Evolutionary conservation across 2,888 invertebrate species (phyloP), one percentile per base, ranked within the genome.

Genomic region (Drosophila crucigera): DNA sequence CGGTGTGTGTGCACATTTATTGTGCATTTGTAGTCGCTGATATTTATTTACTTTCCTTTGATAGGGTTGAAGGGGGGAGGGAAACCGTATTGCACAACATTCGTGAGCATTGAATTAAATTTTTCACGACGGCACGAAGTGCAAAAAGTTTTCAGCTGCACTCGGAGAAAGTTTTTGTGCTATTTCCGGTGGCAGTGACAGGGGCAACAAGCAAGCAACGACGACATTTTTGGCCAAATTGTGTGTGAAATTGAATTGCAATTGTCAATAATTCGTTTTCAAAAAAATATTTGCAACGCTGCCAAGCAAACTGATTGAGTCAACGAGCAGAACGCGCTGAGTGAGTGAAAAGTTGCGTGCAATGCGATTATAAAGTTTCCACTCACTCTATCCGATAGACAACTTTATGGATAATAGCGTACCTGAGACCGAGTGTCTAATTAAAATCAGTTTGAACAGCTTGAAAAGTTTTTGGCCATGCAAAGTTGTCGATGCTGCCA

Each of bases 231-330:
- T 86, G 78, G 80, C 80, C 85, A 85, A 85, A 85, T 85, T 85
- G 85, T 89, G 85, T 85, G 85, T 89, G 89, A 85, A 85, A 85
- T 85, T 89, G 89, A 85, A 85, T 85, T 85, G 85, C 85, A 85
- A 85, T 85, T 85, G 85, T 85, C 85, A 85, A 85, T 85, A 85
- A 85, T 85, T 85, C 84, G 89, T 84, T 89, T 47, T 72, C 70
- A 75, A 86, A 89, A 84, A 84, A 89, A 80, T 80, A 72, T 84
- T 81, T 73, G 60, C 62, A 69, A 61, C 31, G 65, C 74, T 66
- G 73, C 76, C 78, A 74, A 76, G 63, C 65, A 77, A 81, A 81
- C 77, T 76, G 89, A 85, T 83, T 89, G 75, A 81, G 76, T 78
- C 82, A 81, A 82, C 82, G 79, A 73, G 74, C 63, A 30, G 41